Evolutionary conservation across 2,888 invertebrate species (phyloP).

Genomic region (Ferdinandea cuprea): DNA sequence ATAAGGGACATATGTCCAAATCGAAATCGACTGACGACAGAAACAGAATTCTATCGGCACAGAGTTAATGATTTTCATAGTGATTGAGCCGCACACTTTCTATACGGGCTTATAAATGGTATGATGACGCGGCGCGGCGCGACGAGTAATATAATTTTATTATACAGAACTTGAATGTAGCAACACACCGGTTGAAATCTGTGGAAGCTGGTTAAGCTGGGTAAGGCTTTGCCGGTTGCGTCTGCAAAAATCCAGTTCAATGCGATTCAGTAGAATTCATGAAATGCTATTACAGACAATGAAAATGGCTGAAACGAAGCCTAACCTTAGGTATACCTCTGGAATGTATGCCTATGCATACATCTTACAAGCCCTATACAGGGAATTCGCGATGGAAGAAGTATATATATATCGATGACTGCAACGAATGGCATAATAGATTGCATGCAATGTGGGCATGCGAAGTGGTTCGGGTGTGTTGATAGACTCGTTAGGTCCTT

Average conservation of each 20-base stretch:
- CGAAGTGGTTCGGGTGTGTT: no score
- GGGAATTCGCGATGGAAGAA: no score
- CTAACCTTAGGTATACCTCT: neutral
- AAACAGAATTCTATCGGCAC: neutral
- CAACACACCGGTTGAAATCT: conserved; percentile 35
- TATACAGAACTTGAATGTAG: conserved; percentile 23
- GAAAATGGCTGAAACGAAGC: neutral
- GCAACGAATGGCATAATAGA: no score
- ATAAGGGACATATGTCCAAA: neutral
- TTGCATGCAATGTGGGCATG: no score
- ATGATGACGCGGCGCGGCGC: neutral
- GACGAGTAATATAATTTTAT: neutral
- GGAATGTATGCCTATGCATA: no score
- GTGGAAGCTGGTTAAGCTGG: conserved; percentile 42
- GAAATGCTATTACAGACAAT: neutral
- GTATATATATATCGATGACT: no score
- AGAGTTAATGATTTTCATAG: neutral
- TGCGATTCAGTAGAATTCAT: conserved; percentile 7
- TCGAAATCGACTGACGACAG: neutral
- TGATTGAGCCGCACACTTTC: conserved; percentile 6
- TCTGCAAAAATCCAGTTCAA: conserved; percentile 57
- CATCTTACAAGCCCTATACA: no score
- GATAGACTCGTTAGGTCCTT: no score
- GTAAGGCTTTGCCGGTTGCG: conserved; percentile 18
- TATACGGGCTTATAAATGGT: neutral